A percentile compares a stretch with the other conserved stretches of the same genome.
Conservation (phyloP, 1,140 invertebrate genomes). For the Ceratoteleas bidentatus region DNA sequence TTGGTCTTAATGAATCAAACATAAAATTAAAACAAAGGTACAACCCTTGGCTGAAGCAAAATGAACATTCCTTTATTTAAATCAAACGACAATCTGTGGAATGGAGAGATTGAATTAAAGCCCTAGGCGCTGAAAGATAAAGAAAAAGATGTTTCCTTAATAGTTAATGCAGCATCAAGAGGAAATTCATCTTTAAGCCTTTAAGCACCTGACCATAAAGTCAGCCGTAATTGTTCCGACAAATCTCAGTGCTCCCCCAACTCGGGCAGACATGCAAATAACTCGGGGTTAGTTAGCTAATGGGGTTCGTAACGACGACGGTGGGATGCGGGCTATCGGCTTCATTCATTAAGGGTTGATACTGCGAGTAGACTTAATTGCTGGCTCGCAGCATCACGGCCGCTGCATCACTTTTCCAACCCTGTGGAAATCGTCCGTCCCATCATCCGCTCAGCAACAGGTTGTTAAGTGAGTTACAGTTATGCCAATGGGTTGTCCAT, state of each 20-base stretch:
- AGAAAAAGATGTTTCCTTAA: constrained; percentile 26
- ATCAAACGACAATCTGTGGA: too few species aligned
- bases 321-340: constrained; percentile 72
- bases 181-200: constrained; percentile 78
- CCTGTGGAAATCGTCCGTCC: constrained; percentile 60
- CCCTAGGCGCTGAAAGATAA: too few species aligned
- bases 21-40: too few species aligned
- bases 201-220: constrained; percentile 80
- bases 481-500: constrained; percentile 63
- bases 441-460: constrained; percentile 71
- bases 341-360: constrained; percentile 82
- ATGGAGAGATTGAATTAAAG: too few species aligned
- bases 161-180: constrained; percentile 70
- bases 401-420: constrained; percentile 63
- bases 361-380: constrained; percentile 76
- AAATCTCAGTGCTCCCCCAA: constrained; percentile 77
- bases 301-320: constrained; percentile 76
- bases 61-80: too few species aligned
- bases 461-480: constrained; percentile 68
- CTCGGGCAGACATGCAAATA: constrained; percentile 79
- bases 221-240: constrained; percentile 78
- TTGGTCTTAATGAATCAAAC: too few species aligned
- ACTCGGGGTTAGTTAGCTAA: constrained; percentile 81
- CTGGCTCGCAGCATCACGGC: constrained; percentile 77
- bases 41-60: too few species aligned